Conservation (phyloP, 1,140 invertebrate species). For the Choristoneura fumiferana region DNA sequence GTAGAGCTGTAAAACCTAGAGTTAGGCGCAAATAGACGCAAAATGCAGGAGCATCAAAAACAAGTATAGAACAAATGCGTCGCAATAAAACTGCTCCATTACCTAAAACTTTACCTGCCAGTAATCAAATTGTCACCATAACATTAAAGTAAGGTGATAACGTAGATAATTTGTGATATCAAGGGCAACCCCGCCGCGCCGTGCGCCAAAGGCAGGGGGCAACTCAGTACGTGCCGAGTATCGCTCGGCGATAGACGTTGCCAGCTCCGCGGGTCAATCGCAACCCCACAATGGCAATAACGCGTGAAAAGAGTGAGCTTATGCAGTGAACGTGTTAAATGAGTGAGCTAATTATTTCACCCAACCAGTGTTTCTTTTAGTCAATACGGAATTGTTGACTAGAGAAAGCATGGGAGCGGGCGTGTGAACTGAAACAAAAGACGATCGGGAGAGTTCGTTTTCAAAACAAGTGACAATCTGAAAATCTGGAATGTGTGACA, state of each 20-base stretch:
- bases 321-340: neutral
- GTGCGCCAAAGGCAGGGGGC: neutral
- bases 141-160: slow-evolving; percentile 7
- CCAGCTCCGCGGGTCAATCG: neutral
- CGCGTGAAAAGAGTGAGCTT: neutral
- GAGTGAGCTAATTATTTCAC: too few species aligned
- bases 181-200: neutral
- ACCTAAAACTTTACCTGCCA: too few species aligned
- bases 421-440: neutral
- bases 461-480: neutral
- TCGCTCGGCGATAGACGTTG: neutral
- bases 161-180: neutral
- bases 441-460: slow-evolving; percentile 5
- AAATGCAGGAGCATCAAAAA: too few species aligned
- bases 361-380: neutral
- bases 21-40: too few species aligned
- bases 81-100: too few species aligned
- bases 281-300: neutral
- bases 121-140: neutral
- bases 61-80: too few species aligned
- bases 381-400: slow-evolving; percentile 15
- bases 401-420: neutral
- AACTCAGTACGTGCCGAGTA: neutral
- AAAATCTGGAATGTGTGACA: neutral
- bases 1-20: too few species aligned